Base-by-base conservation (phyloP, 2,888 invertebrate species). In the Platycnemis pennipes region DNA sequence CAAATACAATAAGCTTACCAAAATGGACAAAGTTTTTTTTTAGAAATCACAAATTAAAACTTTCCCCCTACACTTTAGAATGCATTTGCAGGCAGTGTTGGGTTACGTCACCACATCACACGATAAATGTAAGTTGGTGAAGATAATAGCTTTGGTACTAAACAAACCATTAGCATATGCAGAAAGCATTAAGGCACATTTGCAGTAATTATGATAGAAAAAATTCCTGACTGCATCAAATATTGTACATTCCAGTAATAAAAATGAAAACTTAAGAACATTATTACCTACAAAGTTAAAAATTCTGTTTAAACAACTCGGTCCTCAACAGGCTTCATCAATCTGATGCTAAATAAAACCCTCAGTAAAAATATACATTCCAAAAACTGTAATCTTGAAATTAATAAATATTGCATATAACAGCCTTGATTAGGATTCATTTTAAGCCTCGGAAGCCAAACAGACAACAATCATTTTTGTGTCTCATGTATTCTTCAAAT, bases 151-250 rank as follows among this genome's bases (percentile, higher is more conserved):
- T 63, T 63, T 63, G 63, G 5, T 63, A 63, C 63, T 22, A 5
- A 53, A n/a, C 63, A 63, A 63, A 26, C 63, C 26, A 19, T 63
- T 2, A 63, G n/a, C 63, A 63, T 26, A 63, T 8, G 7, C 63
- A 63, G 63, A 2, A 63, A 63, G 63, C 63, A 63, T 63, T 63
- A 63, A 63, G 63, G 63, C 63, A 63, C 63, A 63, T 63, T 63
- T 63, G 63, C 63, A 63, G 63, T 22, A 63, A 63, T 26, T 26
- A 63, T 26, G 63, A n/a, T 5, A 63, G 8, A 7, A 1, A 26
- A 63, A 63, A 56, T 63, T 63, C 22, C 26, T 49, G 16, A 63
- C n/a, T 63, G 63, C n/a, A 2, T 26, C 63, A 63, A n/a, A n/a
- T 22, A 63, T 1, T 63, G n/a, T 3, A 63, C 22, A 19, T 53